Evolutionary conservation across 2,888 invertebrate species (phyloP).

Genomic region (Thecophora atra): DNA sequence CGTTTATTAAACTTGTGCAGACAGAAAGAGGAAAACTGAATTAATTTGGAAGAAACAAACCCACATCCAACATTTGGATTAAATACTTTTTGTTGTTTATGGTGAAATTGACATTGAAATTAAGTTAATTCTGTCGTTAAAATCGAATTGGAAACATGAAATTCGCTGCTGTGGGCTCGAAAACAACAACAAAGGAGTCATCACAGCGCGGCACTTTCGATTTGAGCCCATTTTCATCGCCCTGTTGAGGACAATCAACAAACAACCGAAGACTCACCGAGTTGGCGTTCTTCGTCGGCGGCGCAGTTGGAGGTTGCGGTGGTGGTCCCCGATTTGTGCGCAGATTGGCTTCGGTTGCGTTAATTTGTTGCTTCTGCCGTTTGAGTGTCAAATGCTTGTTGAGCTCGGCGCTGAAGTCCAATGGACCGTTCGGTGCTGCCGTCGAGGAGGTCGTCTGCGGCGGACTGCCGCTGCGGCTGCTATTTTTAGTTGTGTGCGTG

Average conservation of each 20-base stretch:
- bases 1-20: too few species aligned
- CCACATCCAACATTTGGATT: too few species aligned
- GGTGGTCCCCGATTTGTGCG: slow-evolving; percentile 77
- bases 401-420: slow-evolving; percentile 65
- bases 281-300: slow-evolving; percentile 74
- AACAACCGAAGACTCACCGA: slow-evolving; percentile 66
- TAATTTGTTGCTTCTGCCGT: slow-evolving; percentile 61
- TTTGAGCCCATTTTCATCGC: too few species aligned
- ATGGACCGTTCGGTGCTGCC: slow-evolving; percentile 57
- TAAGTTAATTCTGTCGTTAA: too few species aligned
- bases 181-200: too few species aligned
- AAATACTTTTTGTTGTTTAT: not conserved
- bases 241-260: too few species aligned
- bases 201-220: too few species aligned
- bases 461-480: slow-evolving; percentile 48
- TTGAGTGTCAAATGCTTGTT: slow-evolving; percentile 65
- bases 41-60: not conserved
- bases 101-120: not conserved
- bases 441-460: slow-evolving; percentile 41
- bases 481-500: slow-evolving; percentile 42
- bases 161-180: too few species aligned
- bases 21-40: too few species aligned
- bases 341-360: slow-evolving; percentile 64
- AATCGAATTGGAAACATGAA: too few species aligned
- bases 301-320: slow-evolving; percentile 77